Evolutionary conservation across 2,113 vertebrate genomes (phyloP), one percentile per base, ranked within the genome.

Genomic region (Tachuris rubrigastra): DNA sequence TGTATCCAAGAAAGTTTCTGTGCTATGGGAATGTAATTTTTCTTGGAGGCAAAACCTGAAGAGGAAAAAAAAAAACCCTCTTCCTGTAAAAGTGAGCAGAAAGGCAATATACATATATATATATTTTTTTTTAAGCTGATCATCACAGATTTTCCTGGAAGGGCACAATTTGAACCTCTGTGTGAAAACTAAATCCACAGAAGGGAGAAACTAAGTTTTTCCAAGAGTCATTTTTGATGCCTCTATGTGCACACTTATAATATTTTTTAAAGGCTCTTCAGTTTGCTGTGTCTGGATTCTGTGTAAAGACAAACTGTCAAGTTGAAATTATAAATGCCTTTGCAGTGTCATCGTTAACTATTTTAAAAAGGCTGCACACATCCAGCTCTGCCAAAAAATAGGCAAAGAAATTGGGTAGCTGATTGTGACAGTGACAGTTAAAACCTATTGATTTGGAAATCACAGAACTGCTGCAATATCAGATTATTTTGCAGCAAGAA

Each of bases 401-500:
- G 23, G 37, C 21, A 27, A 62, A 86, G 30, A 80, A 75, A 55
- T 27, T 30, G 14, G 30, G 12, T 44, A 68, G 49, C 14, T 65
- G 46, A 19, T 62, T 49, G 20, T 8, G 39, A 27, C 0, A 2
- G 8, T 25, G 53, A 37, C 33, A 53, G 46, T 46, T 83, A 42
- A 82, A 80, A 65, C 46, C 22, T 62, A 14, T 33, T 49, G 78
- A 73, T 93, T 46, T 56, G 31, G 47, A 83, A 95, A 83, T 58
- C 59, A 24, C 5, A 56, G 42, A 80, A 42, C 25, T 74, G 12
- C 55, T 80, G 3, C 5, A 17, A 14, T 53, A 39, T 53, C 24
- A 27, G 52, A 31, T 72, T 41, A 12, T 53, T 85, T 66, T 71
- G 55, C 50, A 52, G 72, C 27, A 73, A 60, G 46, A 60, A 73